These are phyloP conservation scores for Sebastes wilsoni DNA, from an alignment of 2,797 vertebrate genomes.

Conservation along the genomic window DNA sequence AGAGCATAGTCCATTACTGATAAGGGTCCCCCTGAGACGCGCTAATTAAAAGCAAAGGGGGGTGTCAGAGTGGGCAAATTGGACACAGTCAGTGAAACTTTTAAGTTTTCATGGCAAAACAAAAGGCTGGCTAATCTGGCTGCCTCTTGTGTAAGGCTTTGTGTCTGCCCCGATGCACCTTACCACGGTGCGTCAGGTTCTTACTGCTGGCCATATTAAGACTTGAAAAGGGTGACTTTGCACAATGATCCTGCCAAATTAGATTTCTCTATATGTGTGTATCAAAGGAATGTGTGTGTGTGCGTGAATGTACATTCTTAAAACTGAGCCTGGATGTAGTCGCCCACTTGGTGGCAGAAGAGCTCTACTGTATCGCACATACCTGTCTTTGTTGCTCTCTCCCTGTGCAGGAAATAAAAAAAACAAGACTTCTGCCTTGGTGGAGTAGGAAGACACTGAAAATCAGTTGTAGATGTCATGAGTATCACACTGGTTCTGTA, in stretches of 20 bases:
- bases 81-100: conserved; percentile 62
- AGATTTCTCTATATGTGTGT: background rate
- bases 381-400: background rate
- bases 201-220: conserved; percentile 33
- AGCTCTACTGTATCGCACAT: conserved; percentile 47
- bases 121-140: conserved; percentile 57
- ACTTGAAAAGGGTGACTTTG: conserved; percentile 22
- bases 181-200: conserved; percentile 15
- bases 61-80: conserved; percentile 55
- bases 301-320: background rate
- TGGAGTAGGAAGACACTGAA: conserved; percentile 19
- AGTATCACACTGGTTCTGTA: conserved; percentile 14
- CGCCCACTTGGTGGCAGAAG: conserved; percentile 83
- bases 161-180: conserved; percentile 37
- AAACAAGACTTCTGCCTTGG: background rate
- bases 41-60: conserved; percentile 79
- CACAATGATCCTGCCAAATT: conserved; percentile 46
- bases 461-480: conserved; percentile 44
- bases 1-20: conserved; percentile 74
- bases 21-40: conserved; percentile 72
- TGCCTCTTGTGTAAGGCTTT: conserved; percentile 27
- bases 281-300: background rate
- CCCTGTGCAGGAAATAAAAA: background rate
- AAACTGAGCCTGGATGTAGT: background rate
- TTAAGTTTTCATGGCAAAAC: conserved; percentile 57